A percentile compares a stretch with the other conserved stretches of the same genome.
These are phyloP conservation scores for Leptestheria dahalacensis DNA, from an alignment of 1,140 invertebrate species.

Conservation along the genomic window DNA sequence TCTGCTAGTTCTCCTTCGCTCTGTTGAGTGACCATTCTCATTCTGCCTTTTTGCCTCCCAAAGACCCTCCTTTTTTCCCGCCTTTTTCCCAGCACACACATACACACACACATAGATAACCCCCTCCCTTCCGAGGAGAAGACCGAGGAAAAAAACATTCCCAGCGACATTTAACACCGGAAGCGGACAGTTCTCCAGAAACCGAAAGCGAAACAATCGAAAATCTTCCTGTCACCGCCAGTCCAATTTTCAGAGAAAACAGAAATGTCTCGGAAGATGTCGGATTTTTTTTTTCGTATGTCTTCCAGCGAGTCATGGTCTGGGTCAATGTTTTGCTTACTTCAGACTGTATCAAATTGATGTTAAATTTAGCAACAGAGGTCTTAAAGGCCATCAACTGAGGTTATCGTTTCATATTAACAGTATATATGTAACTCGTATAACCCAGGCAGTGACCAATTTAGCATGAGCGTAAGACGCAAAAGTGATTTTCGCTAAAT, in stretches of 20 bases:
- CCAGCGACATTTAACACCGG: constrained; percentile 10
- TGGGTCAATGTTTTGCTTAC: not conserved
- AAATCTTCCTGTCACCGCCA: too few species aligned
- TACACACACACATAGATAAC: too few species aligned
- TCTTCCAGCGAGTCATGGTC: too few species aligned
- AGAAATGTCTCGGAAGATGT: not conserved
- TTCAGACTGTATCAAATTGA: not conserved
- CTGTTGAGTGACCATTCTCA: not conserved
- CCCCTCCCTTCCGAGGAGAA: too few species aligned
- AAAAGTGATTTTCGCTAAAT: too few species aligned
- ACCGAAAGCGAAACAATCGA: too few species aligned
- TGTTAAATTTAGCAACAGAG: not conserved
- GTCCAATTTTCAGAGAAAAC: too few species aligned
- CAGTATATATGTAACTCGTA: not conserved
- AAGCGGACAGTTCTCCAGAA: constrained; percentile 8
- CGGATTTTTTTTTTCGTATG: not conserved
- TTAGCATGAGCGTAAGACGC: too few species aligned
- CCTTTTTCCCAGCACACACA: not conserved
- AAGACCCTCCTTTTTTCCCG: not conserved
- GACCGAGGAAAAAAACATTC: too few species aligned
- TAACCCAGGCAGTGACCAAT: not conserved
- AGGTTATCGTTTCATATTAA: not conserved
- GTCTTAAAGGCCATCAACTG: not conserved
- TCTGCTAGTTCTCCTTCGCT: not conserved
- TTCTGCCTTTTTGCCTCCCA: not conserved